Evolutionary conservation across 2,113 vertebrate genomes (phyloP), one percentile per base, ranked within the genome.

Genomic region (Phyllostomus discolor): DNA sequence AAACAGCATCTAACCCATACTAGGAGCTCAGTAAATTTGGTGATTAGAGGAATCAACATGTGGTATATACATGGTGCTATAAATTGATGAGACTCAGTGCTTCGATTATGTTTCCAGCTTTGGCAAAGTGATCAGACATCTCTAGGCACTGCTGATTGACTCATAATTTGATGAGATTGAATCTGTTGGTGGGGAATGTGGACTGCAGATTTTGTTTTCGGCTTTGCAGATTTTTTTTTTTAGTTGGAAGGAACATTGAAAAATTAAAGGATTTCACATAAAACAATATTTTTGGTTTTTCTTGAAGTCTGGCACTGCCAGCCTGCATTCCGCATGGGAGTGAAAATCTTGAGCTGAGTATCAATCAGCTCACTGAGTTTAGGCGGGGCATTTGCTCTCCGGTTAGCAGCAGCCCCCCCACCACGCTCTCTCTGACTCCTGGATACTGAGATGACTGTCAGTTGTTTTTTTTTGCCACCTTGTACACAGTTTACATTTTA

Each of bases 211-310:
- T 79, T 86, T 89, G 22, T 1, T 64, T 91, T 69, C 19, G 52
- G 38, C 50, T 66, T 95, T 76, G 0, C 31, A 57, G 9, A 17
- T 57, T 76, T 62, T 33, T 52, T 31, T 43, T 57, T 81, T 69
- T 52, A 46, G 43, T 88, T 93, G 81, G 46, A 94, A 78, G 72
- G 41, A 87, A 31, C 26, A 78, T 95, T 88, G 80, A 81, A 84
- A 81, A 88, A 73, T 83, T 16, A 50, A 70, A 38, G 17, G 22
- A 81, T 82, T 96, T 90, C 38, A 57, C 26, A 41, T 94, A 90
- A 88, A 66, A 46, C 3, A 9, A 15, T 35, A 48, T 96, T 90
- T 92, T 33, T 89, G 62, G 5, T 86, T 73, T 82, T 43, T 54
- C 43, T 88, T 15, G 16, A n/a, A 90, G 22, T 31, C 38, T 52